A percentile compares a stretch with the other conserved stretches of the same genome.
phyloP scores from a whole-genome alignment of 2,888 invertebrate species.

The Dromius quadrimaculatus region DNA sequence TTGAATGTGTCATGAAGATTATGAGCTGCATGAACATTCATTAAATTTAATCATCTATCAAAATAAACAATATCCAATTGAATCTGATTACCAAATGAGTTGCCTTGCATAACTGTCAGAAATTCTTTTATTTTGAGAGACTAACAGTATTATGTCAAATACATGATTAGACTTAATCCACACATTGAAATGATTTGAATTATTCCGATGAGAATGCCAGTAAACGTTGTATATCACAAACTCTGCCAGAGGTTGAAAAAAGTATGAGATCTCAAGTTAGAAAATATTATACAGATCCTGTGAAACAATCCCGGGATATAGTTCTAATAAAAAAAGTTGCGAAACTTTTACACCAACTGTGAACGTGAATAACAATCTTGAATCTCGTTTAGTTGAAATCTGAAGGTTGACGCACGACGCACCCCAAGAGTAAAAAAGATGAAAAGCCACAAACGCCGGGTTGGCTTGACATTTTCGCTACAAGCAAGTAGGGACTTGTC shows the following conservation, averaged over 20 bases:
- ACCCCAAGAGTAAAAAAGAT: slow-evolving; percentile 3
- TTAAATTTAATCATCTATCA: too few relatives aligned
- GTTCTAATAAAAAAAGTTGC: slow-evolving; percentile 25
- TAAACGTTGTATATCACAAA: too few relatives aligned
- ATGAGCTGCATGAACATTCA: too few relatives aligned
- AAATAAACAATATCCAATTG: too few relatives aligned
- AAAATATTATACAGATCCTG: slow-evolving; percentile 12
- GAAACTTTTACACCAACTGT: not conserved
- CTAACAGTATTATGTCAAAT: too few relatives aligned
- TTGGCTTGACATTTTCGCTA: not conserved
- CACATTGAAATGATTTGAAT: too few relatives aligned
- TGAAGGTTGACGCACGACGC: slow-evolving; percentile 3
- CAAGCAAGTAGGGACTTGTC: not conserved
- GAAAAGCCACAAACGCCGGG: slow-evolving; percentile 5
- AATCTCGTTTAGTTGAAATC: slow-evolving; percentile 31
- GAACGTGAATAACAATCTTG: slow-evolving; percentile 33
- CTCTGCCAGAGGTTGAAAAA: not conserved
- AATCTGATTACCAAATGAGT: too few relatives aligned
- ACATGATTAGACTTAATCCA: too few relatives aligned
- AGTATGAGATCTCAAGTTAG: not conserved
- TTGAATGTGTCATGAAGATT: too few relatives aligned
- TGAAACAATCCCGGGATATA: not conserved
- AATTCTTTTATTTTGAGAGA: too few relatives aligned
- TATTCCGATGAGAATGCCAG: too few relatives aligned
- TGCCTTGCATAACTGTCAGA: too few relatives aligned